phyloP scores from a whole-genome alignment of 1,140 invertebrate species.

The Drosophila grimshawi region DNA sequence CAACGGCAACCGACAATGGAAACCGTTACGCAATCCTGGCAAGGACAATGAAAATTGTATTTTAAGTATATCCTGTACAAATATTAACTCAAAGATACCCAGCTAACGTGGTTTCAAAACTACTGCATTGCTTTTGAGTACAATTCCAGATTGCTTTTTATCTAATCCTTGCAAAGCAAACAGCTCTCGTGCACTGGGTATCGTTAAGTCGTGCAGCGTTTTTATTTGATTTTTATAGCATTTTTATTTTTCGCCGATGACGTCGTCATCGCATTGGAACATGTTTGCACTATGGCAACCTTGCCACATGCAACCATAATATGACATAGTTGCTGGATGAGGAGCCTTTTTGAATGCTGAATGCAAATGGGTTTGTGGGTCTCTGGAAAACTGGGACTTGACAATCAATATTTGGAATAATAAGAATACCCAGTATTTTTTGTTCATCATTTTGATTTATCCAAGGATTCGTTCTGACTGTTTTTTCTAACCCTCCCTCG shows the following conservation, averaged over 20 bases:
- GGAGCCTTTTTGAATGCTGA: conserved; percentile 22
- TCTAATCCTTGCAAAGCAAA: no score
- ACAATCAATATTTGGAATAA: no score
- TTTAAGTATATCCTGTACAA: conserved; percentile 36
- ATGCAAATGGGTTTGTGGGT: conserved; percentile 50
- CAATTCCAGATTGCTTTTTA: no score
- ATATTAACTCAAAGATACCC: not conserved
- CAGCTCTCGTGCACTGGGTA: not conserved
- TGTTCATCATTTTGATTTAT: not conserved
- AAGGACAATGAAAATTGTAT: conserved; percentile 47
- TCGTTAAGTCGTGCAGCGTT: not conserved
- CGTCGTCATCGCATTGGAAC: conserved; percentile 37
- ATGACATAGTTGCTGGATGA: conserved; percentile 22
- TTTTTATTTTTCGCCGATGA: conserved; percentile 69
- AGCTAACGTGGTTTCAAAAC: no score
- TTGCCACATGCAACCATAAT: conserved; percentile 8
- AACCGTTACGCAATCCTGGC: conserved; percentile 24
- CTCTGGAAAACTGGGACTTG: conserved; percentile 10
- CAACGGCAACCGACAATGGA: conserved; percentile 11
- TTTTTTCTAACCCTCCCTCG: not conserved
- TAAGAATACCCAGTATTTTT: no score
- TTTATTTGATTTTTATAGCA: conserved; percentile 58
- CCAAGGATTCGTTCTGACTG: not conserved
- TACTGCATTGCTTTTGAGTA: no score
- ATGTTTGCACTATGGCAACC: conserved; percentile 7